Conservation (phyloP, 2,888 invertebrate genomes). For the Dione vanillae region DNA sequence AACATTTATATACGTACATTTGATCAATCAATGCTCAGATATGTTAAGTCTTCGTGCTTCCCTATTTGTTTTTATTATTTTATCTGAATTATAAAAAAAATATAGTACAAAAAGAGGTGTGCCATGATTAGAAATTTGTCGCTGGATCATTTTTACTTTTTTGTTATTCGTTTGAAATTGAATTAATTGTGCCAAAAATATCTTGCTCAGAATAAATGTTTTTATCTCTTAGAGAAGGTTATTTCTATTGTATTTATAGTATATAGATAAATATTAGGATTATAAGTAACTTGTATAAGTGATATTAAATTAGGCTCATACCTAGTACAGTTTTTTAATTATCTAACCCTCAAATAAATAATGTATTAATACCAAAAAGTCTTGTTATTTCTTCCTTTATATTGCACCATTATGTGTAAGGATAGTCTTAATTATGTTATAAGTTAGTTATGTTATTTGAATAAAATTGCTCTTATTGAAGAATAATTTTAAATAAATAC, state of each 20-base stretch:
- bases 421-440: neutral
- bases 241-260: slow-evolving; percentile 34
- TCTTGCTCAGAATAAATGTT: slow-evolving; percentile 43
- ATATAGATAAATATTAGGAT: slow-evolving; percentile 24
- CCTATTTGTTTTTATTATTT: slow-evolving; percentile 35
- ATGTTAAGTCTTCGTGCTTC: slow-evolving; percentile 34
- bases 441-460: slow-evolving; percentile 5
- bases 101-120: slow-evolving; percentile 35
- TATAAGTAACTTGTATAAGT: slow-evolving; percentile 31
- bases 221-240: slow-evolving; percentile 45
- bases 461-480: slow-evolving; percentile 29
- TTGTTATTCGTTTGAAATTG: slow-evolving; percentile 44
- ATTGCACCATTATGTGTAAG: neutral
- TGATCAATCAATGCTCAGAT: slow-evolving; percentile 41
- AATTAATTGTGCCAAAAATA: slow-evolving; percentile 53
- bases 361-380: slow-evolving; percentile 8
- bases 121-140: slow-evolving; percentile 39
- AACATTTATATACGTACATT: slow-evolving; percentile 25
- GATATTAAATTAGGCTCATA: slow-evolving; percentile 33
- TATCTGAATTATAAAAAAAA: too few relatives aligned
- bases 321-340: slow-evolving; percentile 11
- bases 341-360: slow-evolving; percentile 34
- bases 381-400: slow-evolving; percentile 29
- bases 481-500: neutral
- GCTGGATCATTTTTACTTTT: slow-evolving; percentile 12